These are phyloP conservation scores for Sphenodon punctatus DNA, from an alignment of 2,797 vertebrate genomes.

Conservation along the genomic window DNA sequence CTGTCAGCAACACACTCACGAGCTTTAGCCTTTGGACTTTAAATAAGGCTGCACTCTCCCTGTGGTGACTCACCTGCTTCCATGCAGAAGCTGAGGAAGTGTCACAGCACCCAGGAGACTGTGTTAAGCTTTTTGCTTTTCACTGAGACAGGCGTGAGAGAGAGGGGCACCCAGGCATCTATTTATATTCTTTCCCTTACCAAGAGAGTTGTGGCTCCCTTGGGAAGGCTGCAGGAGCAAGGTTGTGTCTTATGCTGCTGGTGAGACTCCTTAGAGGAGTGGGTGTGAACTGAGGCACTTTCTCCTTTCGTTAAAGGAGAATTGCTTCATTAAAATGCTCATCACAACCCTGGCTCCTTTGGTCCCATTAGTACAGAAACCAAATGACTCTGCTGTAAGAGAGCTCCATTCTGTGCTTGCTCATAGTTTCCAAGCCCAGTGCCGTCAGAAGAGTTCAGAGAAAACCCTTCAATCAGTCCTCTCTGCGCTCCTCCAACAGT, in stretches of 20 bases:
- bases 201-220: rapidly evolving
- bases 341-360: too few relatives aligned
- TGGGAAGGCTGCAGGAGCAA: neutral
- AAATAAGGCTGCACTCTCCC: neutral
- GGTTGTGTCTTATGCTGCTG: rapidly evolving
- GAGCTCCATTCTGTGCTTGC: too few relatives aligned
- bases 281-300: rapidly evolving
- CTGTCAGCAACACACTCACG: neutral
- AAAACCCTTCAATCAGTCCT: too few relatives aligned
- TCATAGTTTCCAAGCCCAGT: too few relatives aligned
- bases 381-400: too few relatives aligned
- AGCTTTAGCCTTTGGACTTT: neutral
- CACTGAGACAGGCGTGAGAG: too few relatives aligned
- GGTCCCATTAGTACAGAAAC: too few relatives aligned
- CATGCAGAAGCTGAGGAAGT: neutral
- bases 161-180: neutral
- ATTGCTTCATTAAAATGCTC: too few relatives aligned
- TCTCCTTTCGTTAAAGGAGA: too few relatives aligned
- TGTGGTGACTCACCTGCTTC: rapidly evolving
- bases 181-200: neutral
- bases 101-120: neutral
- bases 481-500: too few relatives aligned
- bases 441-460: too few relatives aligned
- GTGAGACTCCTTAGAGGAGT: rapidly evolving
- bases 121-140: neutral